These are phyloP conservation scores for Ptychobarbus kaznakovi DNA, from an alignment of 2,797 vertebrate species.

Conservation along the genomic window DNA sequence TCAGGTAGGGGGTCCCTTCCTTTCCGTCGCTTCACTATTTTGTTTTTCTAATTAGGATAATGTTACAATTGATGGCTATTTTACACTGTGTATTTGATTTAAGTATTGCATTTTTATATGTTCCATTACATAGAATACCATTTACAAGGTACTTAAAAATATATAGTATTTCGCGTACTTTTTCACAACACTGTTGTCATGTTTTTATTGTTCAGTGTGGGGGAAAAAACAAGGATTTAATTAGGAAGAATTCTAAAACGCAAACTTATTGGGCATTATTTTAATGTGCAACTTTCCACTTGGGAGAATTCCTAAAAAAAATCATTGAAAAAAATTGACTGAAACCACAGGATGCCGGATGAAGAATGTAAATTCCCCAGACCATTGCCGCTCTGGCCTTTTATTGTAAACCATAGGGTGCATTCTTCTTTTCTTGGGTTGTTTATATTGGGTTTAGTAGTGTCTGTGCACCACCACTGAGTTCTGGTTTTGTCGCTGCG, in stretches of 20 bases:
- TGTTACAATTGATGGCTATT: not conserved
- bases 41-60: slow-evolving; percentile 7
- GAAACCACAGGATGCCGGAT: slow-evolving; percentile 86
- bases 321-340: slow-evolving; percentile 46
- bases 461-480: slow-evolving; percentile 44
- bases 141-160: slow-evolving; percentile 5
- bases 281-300: slow-evolving; percentile 52
- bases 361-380: slow-evolving; percentile 79
- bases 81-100: not conserved
- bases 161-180: not conserved
- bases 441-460: slow-evolving; percentile 52
- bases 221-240: slow-evolving; percentile 16
- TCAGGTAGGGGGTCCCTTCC: slow-evolving; percentile 87
- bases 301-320: slow-evolving; percentile 65
- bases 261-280: slow-evolving; percentile 31
- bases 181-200: not conserved
- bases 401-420: slow-evolving; percentile 79
- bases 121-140: not conserved
- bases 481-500: slow-evolving; percentile 72
- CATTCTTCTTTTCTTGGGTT: slow-evolving; percentile 73
- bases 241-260: not conserved
- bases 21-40: slow-evolving; percentile 61
- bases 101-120: not conserved
- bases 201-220: not conserved
- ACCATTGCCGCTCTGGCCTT: slow-evolving; percentile 77